phyloP scores from a whole-genome alignment of 2,888 invertebrate species.

The Metallyticus violacea region DNA sequence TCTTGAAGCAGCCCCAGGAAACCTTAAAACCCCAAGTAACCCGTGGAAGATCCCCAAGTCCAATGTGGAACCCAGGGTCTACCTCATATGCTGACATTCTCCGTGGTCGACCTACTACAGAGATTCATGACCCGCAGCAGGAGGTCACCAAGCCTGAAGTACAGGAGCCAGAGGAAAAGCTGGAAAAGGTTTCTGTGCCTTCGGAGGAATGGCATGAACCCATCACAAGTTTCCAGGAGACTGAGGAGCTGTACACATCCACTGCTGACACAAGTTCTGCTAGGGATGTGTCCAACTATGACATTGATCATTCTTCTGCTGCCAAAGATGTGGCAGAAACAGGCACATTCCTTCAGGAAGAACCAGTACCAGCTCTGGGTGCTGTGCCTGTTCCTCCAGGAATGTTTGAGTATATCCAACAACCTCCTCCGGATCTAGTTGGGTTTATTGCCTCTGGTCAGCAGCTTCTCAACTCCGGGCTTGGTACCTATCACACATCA shows the following conservation, averaged over 20 bases:
- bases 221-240: not conserved
- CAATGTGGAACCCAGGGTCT: constrained; percentile 70
- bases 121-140: not conserved
- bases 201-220: not conserved
- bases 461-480: constrained; percentile 49
- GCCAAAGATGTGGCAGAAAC: not conserved
- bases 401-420: constrained; percentile 50
- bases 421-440: constrained; percentile 51
- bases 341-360: constrained; percentile 16
- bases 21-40: constrained; percentile 40
- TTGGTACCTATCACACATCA: constrained; percentile 48
- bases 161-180: not conserved
- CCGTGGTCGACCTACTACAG: constrained; percentile 50
- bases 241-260: not conserved
- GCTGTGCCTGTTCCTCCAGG: constrained; percentile 36
- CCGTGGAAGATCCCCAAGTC: constrained; percentile 62
- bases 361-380: not conserved
- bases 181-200: not conserved
- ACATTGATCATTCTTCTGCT: not conserved
- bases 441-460: constrained; percentile 52
- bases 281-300: not conserved
- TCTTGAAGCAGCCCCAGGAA: constrained; percentile 23
- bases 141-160: not conserved
- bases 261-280: not conserved
- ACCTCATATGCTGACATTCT: constrained; percentile 79